Evolutionary conservation across 2,888 invertebrate species (phyloP).

Genomic region (Hydropsyche betteni): DNA sequence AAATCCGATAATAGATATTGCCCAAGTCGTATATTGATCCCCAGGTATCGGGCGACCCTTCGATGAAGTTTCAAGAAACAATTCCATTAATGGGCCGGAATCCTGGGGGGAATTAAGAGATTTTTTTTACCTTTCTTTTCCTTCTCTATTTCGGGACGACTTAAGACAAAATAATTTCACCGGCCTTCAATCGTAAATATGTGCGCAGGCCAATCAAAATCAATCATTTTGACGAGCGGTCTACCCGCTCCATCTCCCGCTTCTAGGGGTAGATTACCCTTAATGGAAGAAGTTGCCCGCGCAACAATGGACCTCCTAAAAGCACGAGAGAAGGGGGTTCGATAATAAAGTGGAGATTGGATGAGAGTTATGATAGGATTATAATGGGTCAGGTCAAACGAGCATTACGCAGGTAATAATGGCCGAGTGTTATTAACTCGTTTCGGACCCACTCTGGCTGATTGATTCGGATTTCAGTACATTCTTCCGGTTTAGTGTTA

Average conservation of each 20-base stretch:
- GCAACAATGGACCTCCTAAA: constrained; percentile 12
- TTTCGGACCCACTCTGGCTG: constrained; percentile 3
- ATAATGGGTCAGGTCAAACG: constrained; percentile 41
- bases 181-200: constrained; percentile 38
- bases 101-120: constrained; percentile 34
- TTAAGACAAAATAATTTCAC: constrained; percentile 36
- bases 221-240: constrained; percentile 43
- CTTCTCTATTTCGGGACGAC: constrained; percentile 21
- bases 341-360: constrained; percentile 41
- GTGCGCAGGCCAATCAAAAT: constrained; percentile 45
- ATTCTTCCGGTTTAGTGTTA: too few species aligned
- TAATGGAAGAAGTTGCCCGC: constrained; percentile 39
- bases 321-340: neutral
- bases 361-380: constrained; percentile 41
- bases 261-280: constrained; percentile 24
- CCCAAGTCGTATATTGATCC: neutral
- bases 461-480: constrained; percentile 5
- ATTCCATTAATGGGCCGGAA: constrained; percentile 36
- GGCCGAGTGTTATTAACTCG: constrained; percentile 28
- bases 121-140: constrained; percentile 23
- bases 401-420: constrained; percentile 40
- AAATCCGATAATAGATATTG: too few species aligned
- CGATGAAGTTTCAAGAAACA: constrained; percentile 34
- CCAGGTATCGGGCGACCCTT: constrained; percentile 17
- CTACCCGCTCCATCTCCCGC: neutral